phyloP scores from a whole-genome alignment of 2,888 invertebrate species.

The Pseudeuparius sepicola region DNA sequence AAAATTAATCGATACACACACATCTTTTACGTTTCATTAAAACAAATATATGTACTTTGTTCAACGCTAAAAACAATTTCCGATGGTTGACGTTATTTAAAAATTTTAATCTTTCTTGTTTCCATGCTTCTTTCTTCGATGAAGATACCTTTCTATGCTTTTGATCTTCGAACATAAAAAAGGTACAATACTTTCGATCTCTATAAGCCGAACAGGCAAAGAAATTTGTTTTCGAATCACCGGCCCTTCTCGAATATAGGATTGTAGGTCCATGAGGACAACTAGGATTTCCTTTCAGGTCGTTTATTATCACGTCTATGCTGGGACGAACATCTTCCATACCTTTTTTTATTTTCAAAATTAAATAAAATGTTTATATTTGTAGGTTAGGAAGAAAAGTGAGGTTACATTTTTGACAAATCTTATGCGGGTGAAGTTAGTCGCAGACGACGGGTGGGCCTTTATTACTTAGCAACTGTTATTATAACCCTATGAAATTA shows the following conservation, averaged over 20 bases:
- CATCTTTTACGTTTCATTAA: too few species aligned
- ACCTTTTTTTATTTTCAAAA: too few species aligned
- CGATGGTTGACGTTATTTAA: constrained; percentile 45
- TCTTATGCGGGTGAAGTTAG: too few species aligned
- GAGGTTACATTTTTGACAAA: too few species aligned
- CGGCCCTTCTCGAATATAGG: constrained; percentile 47
- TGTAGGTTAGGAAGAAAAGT: too few species aligned
- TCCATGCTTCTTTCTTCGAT: constrained; percentile 40
- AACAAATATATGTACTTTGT: constrained; percentile 42
- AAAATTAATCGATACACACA: too few species aligned
- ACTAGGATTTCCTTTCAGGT: constrained; percentile 52
- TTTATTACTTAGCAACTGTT: too few species aligned
- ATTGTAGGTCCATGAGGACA: constrained; percentile 72
- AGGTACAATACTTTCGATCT: constrained; percentile 65
- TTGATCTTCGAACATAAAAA: constrained; percentile 51
- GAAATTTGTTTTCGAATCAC: constrained; percentile 45
- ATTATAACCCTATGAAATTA: too few species aligned
- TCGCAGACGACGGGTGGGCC: too few species aligned
- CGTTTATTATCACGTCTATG: constrained; percentile 48
- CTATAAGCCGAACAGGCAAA: constrained; percentile 80
- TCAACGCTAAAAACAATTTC: constrained; percentile 43
- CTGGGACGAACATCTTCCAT: too few species aligned
- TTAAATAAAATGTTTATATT: too few species aligned
- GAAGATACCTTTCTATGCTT: constrained; percentile 37
- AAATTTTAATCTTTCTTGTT: constrained; percentile 39